A percentile compares a stretch with the other conserved stretches of the same genome.
Evolutionary conservation across 1,140 invertebrate species (phyloP).

Genomic region (Anoplolepis gracilipes): DNA sequence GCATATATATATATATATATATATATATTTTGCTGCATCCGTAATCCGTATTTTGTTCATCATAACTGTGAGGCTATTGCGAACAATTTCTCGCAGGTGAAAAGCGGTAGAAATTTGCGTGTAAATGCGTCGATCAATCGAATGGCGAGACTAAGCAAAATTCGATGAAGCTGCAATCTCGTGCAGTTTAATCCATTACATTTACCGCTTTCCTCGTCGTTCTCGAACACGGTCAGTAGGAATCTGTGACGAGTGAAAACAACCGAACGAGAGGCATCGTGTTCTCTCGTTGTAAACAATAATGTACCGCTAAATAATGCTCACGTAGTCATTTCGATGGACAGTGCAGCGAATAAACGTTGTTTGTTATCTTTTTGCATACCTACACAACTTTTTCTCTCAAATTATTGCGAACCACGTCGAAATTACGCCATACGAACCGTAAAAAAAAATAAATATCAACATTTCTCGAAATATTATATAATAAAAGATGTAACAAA

Average conservation of each 20-base stretch:
- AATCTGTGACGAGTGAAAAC: conserved; percentile 84
- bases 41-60: neutral
- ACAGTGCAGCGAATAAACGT: no score
- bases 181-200: conserved; percentile 35
- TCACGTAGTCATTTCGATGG: conserved; percentile 41
- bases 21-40: neutral
- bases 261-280: conserved; percentile 49
- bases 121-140: neutral
- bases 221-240: conserved; percentile 82
- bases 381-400: neutral
- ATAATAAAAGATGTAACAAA: no score
- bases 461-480: no score
- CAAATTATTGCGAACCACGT: neutral
- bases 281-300: conserved; percentile 65
- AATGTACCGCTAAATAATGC: conserved; percentile 47
- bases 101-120: conserved; percentile 33
- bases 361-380: neutral
- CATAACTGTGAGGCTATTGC: neutral
- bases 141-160: conserved; percentile 13
- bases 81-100: neutral
- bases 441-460: no score
- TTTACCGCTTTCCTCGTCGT: conserved; percentile 66
- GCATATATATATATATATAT: neutral
- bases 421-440: no score
- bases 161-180: conserved; percentile 4